Evolutionary conservation across 2,797 vertebrate species (phyloP), one percentile per base, ranked within the genome.

Genomic region (Chelon labrosus): DNA sequence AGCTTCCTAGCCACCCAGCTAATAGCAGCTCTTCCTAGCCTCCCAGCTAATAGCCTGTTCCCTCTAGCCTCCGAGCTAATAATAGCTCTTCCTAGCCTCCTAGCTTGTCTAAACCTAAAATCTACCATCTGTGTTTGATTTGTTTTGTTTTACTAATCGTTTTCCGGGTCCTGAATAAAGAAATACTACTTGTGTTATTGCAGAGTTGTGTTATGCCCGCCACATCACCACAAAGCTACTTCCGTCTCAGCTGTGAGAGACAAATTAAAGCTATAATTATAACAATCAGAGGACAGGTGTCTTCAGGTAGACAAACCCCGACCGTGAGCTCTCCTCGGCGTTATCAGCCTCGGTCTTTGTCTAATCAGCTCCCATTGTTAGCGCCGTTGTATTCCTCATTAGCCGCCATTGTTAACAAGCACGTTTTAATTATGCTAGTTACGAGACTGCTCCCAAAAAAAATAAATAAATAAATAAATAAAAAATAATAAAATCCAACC

Each of bases 401-500:
- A 98, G 96, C 94, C 92, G 95, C 94, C 81, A 95, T 96, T 97
- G 96, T 97, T 97, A 97, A 97, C 95, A 95, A 90, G 95, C 94
- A 46, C 63, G 52, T 97, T 22, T 97, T 97, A 97, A 97, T 98
- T 97, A 97, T 93, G 94, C 94, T 94, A 93, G 94, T 96, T 96
- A 95, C 84, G 92, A 94, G 94, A 90, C 94, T 92, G 95, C 94
- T 93, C 93, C 73, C 87, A 89, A 90, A 90, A 81, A 82, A 91
- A 91, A 85, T n/a, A n/a, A n/a, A 27, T 27, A 31, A 31, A 31
- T 31, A 5, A 1, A 31, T 31, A 5, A 31, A 31, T 31, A 22
- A 22, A 1, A 22, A 22, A 22, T 81, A 77, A 77, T 80, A 77
- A 77, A 82, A 79, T 90, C 90, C 92, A 65, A 31, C 75, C 62